phyloP scores from a whole-genome alignment of 1,140 invertebrate genomes.

The Conus betulinus region DNA sequence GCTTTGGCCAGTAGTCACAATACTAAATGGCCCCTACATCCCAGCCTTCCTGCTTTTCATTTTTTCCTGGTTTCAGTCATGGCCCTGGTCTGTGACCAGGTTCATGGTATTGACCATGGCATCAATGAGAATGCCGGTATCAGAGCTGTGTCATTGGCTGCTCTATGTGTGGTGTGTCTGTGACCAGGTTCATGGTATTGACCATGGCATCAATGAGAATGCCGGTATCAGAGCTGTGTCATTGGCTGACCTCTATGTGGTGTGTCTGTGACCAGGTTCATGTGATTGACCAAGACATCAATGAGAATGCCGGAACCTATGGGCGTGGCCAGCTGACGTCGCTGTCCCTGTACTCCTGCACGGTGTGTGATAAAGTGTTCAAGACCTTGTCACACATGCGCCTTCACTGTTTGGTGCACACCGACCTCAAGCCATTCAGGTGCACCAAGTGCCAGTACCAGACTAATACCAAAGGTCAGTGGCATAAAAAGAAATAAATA shows the following conservation, averaged over 20 bases:
- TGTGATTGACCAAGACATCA: slow-evolving; percentile 72
- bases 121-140: slow-evolving; percentile 57
- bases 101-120: slow-evolving; percentile 72
- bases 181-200: slow-evolving; percentile 63
- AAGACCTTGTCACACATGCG: slow-evolving; percentile 75
- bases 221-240: neutral
- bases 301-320: slow-evolving; percentile 55
- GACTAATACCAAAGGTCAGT: slow-evolving; percentile 72
- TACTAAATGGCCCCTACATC: too few relatives aligned
- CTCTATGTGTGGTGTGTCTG: neutral
- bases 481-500: too few relatives aligned
- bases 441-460: slow-evolving; percentile 73
- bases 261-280: slow-evolving; percentile 46
- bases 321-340: slow-evolving; percentile 43
- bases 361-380: slow-evolving; percentile 74
- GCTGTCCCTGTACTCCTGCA: slow-evolving; percentile 72
- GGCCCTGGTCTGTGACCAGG: neutral
- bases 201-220: slow-evolving; percentile 69
- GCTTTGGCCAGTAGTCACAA: too few relatives aligned
- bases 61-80: neutral
- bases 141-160: neutral
- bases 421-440: slow-evolving; percentile 73
- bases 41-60: neutral
- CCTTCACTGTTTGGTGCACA: slow-evolving; percentile 74
- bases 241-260: neutral